Conservation (phyloP, 1,140 invertebrate species). For the Megalonaias nervosa region DNA sequence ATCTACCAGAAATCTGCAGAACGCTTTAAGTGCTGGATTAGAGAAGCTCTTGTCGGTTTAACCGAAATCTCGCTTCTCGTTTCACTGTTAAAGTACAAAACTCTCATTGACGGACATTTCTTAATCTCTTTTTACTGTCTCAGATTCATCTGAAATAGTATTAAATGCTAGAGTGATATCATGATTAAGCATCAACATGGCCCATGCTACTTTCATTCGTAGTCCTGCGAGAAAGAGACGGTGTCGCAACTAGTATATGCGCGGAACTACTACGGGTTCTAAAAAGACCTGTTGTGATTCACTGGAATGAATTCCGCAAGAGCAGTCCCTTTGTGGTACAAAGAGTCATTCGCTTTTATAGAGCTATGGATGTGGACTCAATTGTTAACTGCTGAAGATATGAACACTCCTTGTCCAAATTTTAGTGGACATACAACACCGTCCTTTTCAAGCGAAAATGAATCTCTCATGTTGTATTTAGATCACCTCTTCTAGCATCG, state of each 20-base stretch:
- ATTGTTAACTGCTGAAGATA: constrained; percentile 40
- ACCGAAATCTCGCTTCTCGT: neutral
- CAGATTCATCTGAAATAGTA: neutral
- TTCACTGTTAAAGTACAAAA: constrained; percentile 12
- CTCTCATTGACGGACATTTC: neutral
- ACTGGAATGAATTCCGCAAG: no score
- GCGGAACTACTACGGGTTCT: neutral
- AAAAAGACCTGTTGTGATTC: no score
- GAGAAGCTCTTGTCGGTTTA: neutral
- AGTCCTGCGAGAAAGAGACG: constrained; percentile 11
- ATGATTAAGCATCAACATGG: neutral
- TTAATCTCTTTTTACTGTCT: neutral
- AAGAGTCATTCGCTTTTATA: constrained; percentile 38
- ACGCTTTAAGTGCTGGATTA: neutral
- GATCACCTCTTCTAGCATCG: neutral
- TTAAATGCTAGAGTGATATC: constrained; percentile 3
- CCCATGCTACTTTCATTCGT: constrained; percentile 9
- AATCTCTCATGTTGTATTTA: constrained; percentile 36
- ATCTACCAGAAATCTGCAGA: neutral
- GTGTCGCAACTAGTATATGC: constrained; percentile 10
- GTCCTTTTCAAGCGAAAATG: constrained; percentile 38
- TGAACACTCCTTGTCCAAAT: constrained; percentile 33
- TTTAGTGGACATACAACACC: constrained; percentile 33
- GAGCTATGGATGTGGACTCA: constrained; percentile 48
- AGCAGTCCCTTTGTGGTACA: constrained; percentile 18